Percentiles rank a stretch among this genome's conserved stretches.
These are phyloP conservation scores for Procambarus clarkii DNA, from an alignment of 1,140 invertebrate species.

Conservation along the genomic window DNA sequence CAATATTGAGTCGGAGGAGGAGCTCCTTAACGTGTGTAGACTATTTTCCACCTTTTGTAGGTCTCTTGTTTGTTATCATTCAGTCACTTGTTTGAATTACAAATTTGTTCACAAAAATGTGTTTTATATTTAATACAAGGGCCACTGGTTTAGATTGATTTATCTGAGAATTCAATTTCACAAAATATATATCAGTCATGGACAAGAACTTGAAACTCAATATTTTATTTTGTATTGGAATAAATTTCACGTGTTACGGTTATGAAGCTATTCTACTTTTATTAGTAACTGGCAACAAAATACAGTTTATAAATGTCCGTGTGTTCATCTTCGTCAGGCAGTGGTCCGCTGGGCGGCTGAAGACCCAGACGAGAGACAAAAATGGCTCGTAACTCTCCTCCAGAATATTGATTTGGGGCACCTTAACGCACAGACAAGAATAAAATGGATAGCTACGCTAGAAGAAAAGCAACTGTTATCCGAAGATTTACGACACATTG, in stretches of 20 bases:
- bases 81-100: too few species aligned
- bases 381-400: constrained; percentile 33
- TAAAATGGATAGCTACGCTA: constrained; percentile 19
- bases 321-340: neutral
- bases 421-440: constrained; percentile 17
- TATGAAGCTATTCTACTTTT: too few species aligned
- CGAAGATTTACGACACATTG: constrained; percentile 34
- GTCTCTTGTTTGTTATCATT: neutral
- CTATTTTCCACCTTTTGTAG: neutral
- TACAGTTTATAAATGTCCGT: too few species aligned
- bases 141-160: neutral
- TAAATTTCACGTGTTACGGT: too few species aligned
- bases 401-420: constrained; percentile 39
- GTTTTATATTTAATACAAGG: neutral
- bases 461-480: constrained; percentile 50
- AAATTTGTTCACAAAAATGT: too few species aligned
- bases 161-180: neutral
- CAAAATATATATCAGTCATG: too few species aligned
- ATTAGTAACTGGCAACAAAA: too few species aligned
- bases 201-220: too few species aligned
- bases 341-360: constrained; percentile 37
- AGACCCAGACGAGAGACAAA: constrained; percentile 29
- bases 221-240: too few species aligned
- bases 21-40: constrained; percentile 10
- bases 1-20: constrained; percentile 48